Base-by-base conservation (phyloP, 2,888 invertebrate species). In the Scaptomyza caliginosa region DNA sequence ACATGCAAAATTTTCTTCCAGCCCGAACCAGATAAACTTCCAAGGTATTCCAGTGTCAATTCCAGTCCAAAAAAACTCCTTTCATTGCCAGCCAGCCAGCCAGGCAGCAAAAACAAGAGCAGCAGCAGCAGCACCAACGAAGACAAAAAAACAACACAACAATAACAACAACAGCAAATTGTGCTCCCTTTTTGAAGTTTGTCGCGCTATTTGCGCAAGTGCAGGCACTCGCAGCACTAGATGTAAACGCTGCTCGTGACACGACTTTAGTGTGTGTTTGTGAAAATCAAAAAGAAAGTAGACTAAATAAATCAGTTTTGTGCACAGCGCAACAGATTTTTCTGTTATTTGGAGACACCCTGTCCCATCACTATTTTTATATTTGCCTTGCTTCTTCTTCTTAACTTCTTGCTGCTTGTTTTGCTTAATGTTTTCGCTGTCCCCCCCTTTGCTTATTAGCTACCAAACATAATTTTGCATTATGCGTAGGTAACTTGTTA, bases 161-260 rank as follows among this genome's bases (percentile, higher is more conserved):
- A 49, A 60, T 17, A 60, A 34, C 23, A 69, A 32, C 54, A 71
- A 57, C 43, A 76, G 13, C 34, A 67, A 54, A 63, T 73, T 69
- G 69, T 63, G 77, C 81, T 82, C 86, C 86, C 88, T 75, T 84
- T 83, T 86, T 81, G 84, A 86, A 82, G 82, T 83, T 83, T 84
- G 71, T 79, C 80, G 74, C 64, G 74, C 75, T 88, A 69, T 81
- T 87, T 84, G 84, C 84, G 88, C 88, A 88, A 88, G 84, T 84
- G 88, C 83, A 88, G 67, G 85, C 67, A 86, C 76, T 68, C 56
- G 23, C 4, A n/a, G n/a, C n/a, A 19, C 23, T 67, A 67, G 66
- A 45, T 39, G 30, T 74, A 74, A 16, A 43, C 34, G 19, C 57
- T 56, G 50, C 50, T 39, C 67, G 56, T 59, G 77, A 52, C 67